Conservation (phyloP, 2,113 vertebrate genomes). For the Struthio camelus region DNA sequence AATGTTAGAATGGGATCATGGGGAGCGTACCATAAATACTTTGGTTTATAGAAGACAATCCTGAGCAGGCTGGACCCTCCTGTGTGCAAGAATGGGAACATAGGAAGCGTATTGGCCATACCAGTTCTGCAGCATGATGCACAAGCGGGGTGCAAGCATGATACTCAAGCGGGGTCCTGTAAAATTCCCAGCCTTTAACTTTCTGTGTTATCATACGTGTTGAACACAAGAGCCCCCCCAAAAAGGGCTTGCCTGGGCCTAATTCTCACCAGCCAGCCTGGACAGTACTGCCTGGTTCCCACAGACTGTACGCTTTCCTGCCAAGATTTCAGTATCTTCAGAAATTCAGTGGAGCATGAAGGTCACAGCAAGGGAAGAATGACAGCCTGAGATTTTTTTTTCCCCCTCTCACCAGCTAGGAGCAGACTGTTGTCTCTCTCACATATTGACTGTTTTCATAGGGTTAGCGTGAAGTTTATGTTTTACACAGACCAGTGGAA, state of each 20-base stretch:
- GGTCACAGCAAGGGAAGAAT: conserved; percentile 73
- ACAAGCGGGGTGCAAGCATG: too few species aligned
- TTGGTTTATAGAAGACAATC: background rate
- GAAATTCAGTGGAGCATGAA: conserved; percentile 73
- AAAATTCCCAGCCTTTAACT: background rate
- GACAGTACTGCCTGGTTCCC: conserved; percentile 64
- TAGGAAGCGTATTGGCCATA: accelerated
- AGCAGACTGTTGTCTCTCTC: conserved; percentile 56
- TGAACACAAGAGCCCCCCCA: background rate
- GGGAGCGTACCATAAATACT: background rate
- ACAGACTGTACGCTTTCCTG: conserved; percentile 75
- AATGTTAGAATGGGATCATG: background rate
- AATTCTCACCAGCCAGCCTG: conserved; percentile 25
- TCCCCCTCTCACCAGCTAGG: conserved; percentile 34
- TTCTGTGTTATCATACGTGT: background rate
- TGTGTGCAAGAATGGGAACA: background rate
- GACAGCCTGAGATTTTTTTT: conserved; percentile 62
- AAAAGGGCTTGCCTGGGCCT: background rate
- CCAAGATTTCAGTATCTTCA: conserved; percentile 78
- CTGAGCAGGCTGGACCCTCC: accelerated
- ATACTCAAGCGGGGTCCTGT: accelerated
- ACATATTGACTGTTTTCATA: conserved; percentile 63
- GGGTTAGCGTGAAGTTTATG: conserved; percentile 64
- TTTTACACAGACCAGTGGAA: conserved; percentile 58
- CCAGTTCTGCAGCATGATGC: accelerated